Conservation (phyloP, 1,140 invertebrate species). For the Micrasema longulum region DNA sequence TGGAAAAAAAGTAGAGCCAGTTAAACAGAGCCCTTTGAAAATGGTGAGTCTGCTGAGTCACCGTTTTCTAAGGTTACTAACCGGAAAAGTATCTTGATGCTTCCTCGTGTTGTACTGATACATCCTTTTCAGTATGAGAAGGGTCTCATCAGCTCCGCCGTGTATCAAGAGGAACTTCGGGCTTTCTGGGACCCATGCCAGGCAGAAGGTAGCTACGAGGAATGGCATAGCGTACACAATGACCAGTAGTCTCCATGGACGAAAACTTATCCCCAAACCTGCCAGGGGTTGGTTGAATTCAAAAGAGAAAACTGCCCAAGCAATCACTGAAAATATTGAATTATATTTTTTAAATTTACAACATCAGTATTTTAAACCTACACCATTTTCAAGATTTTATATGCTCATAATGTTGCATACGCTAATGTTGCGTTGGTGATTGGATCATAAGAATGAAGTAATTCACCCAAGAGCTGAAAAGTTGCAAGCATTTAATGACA, state of each 20-base stretch:
- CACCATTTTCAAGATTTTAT: too few relatives aligned
- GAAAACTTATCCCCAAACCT: conserved; percentile 37
- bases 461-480: too few relatives aligned
- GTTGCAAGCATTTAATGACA: too few relatives aligned
- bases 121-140: conserved; percentile 71
- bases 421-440: too few relatives aligned
- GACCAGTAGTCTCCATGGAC: conserved; percentile 41
- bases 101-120: conserved; percentile 72
- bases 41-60: too few relatives aligned
- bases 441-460: too few relatives aligned
- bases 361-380: too few relatives aligned
- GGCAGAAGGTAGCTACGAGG: conserved; percentile 66
- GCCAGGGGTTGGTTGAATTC: conserved; percentile 29
- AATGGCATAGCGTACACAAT: conserved; percentile 51
- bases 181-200: conserved; percentile 76
- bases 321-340: conserved; percentile 48
- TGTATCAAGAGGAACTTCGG: conserved; percentile 80
- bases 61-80: too few relatives aligned
- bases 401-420: too few relatives aligned
- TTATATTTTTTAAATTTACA: too few relatives aligned
- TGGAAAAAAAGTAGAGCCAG: too few relatives aligned
- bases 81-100: conserved; percentile 58
- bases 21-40: too few relatives aligned
- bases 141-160: conserved; percentile 71
- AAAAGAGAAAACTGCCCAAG: conserved; percentile 33